These are phyloP conservation scores for Ctenicera cuprea DNA, from an alignment of 2,888 invertebrate species.

Conservation along the genomic window DNA sequence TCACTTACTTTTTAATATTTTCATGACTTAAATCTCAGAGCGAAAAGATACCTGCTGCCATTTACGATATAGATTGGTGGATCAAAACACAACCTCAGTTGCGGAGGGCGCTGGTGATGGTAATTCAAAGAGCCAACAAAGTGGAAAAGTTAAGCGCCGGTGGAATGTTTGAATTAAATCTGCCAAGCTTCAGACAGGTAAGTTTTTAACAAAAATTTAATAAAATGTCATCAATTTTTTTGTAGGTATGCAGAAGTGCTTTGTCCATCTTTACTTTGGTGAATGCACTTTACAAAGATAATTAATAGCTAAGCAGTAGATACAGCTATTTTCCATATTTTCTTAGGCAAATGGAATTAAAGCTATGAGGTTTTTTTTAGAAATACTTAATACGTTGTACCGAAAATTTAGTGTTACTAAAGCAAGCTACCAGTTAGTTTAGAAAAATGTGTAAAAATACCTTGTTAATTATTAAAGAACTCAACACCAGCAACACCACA, in stretches of 20 bases:
- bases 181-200: slow-evolving; percentile 47
- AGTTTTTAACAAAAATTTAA: background rate
- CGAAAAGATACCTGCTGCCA: slow-evolving; percentile 28
- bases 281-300: slow-evolving; percentile 45
- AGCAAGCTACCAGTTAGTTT: too few species aligned
- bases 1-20: background rate
- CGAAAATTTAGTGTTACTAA: too few species aligned
- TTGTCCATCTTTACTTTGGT: slow-evolving; percentile 48
- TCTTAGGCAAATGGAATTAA: too few species aligned
- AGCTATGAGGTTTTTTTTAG: too few species aligned
- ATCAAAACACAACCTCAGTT: slow-evolving; percentile 42
- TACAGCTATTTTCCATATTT: too few species aligned
- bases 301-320: background rate
- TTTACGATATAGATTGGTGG: slow-evolving; percentile 48
- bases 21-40: slow-evolving; percentile 37
- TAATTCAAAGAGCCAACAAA: slow-evolving; percentile 42
- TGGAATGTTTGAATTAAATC: slow-evolving; percentile 45
- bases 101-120: slow-evolving; percentile 39
- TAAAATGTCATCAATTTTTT: background rate
- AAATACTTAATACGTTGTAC: too few species aligned
- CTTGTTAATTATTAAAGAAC: too few species aligned
- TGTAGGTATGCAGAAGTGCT: slow-evolving; percentile 48
- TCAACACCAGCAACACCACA: too few species aligned
- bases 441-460: too few species aligned
- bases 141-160: slow-evolving; percentile 45